Percentiles rank a stretch among this genome's conserved stretches.
Evolutionary conservation across 1,140 invertebrate species (phyloP).

Genomic region (Zaprionus capensis): DNA sequence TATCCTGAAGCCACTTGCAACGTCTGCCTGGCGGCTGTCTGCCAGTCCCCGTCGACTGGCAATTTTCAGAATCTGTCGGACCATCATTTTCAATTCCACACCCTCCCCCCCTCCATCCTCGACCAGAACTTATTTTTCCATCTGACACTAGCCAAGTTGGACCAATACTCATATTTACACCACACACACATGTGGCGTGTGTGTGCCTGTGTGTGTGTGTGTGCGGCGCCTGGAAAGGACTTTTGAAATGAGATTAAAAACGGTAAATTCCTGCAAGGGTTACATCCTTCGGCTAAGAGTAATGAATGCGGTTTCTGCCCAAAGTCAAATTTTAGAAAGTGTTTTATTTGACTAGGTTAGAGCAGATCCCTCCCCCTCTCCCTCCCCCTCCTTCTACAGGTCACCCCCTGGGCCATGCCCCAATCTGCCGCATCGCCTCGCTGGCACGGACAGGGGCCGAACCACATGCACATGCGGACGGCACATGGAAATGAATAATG

Average conservation of each 20-base stretch:
- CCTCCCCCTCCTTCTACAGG: background rate
- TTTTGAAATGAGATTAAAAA: constrained; percentile 83
- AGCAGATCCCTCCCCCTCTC: constrained; percentile 24
- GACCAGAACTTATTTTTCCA: constrained; percentile 80
- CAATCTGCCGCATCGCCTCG: background rate
- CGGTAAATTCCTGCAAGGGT: constrained; percentile 81
- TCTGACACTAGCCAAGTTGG: constrained; percentile 72
- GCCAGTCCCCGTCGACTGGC: constrained; percentile 41
- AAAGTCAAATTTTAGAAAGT: constrained; percentile 83
- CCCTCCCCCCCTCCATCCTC: constrained; percentile 17
- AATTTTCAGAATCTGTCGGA: constrained; percentile 80
- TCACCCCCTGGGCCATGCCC: background rate
- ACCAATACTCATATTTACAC: constrained; percentile 83
- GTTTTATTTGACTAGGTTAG: constrained; percentile 81
- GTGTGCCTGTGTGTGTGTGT: constrained; percentile 16
- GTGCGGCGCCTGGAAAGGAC: constrained; percentile 60
- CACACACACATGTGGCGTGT: constrained; percentile 39
- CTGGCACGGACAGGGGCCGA: constrained; percentile 19
- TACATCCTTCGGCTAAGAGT: constrained; percentile 75
- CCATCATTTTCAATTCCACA: constrained; percentile 77
- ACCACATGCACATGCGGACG: constrained; percentile 14
- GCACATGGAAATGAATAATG: constrained; percentile 1
- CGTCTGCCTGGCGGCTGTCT: constrained; percentile 52
- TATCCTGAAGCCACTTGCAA: constrained; percentile 39
- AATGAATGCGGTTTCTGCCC: constrained; percentile 83